Conservation (phyloP, 2,888 invertebrate genomes). For the Drosophila buzzatii region DNA sequence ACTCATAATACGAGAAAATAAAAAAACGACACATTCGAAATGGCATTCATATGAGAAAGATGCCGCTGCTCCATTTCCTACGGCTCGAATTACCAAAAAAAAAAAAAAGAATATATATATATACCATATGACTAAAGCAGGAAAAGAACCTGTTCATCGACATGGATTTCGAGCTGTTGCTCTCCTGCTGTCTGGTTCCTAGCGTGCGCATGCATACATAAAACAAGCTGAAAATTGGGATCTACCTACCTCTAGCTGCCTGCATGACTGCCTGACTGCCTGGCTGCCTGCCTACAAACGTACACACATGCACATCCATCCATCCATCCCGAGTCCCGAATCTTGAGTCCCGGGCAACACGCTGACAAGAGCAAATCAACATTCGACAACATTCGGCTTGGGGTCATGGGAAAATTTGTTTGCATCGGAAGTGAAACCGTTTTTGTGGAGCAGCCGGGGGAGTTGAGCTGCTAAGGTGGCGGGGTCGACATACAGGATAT, state of each 20-base stretch:
- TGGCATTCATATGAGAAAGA: slow-evolving; percentile 66
- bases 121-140: slow-evolving; percentile 46
- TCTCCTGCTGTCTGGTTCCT: slow-evolving; percentile 23
- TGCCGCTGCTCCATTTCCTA: slow-evolving; percentile 71
- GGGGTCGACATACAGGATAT: slow-evolving; percentile 61
- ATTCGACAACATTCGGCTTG: slow-evolving; percentile 41
- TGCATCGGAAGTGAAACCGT: slow-evolving; percentile 78
- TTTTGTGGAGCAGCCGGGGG: slow-evolving; percentile 22
- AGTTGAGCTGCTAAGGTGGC: not conserved
- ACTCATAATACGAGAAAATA: slow-evolving; percentile 53
- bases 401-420: slow-evolving; percentile 74
- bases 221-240: slow-evolving; percentile 51
- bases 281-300: slow-evolving; percentile 28
- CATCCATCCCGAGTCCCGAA: slow-evolving; percentile 8
- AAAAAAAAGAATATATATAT: not conserved
- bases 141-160: slow-evolving; percentile 73
- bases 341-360: slow-evolving; percentile 4
- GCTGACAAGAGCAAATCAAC: slow-evolving; percentile 72
- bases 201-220: slow-evolving; percentile 60
- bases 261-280: slow-evolving; percentile 28
- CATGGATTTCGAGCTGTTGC: slow-evolving; percentile 33
- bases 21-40: slow-evolving; percentile 55
- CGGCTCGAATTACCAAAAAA: slow-evolving; percentile 69
- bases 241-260: slow-evolving; percentile 35
- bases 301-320: slow-evolving; percentile 28